Conservation (phyloP, 2,113 vertebrate genomes). For the Alosa alosa region DNA sequence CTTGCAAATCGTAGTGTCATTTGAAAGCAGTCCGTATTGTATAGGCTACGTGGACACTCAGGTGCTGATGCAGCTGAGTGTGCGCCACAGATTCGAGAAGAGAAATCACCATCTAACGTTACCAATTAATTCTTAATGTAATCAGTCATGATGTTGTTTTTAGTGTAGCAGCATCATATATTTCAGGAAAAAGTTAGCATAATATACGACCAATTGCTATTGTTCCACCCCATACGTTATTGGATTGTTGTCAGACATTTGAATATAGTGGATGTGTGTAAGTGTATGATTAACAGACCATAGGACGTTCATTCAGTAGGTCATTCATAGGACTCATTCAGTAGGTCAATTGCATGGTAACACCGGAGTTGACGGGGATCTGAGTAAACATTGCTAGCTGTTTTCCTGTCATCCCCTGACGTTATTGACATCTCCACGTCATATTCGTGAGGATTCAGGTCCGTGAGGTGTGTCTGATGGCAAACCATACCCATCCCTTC, state of each 20-base stretch:
- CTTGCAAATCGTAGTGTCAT: not conserved
- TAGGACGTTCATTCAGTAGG: not conserved
- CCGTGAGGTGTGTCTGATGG: not conserved
- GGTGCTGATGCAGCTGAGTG: not conserved
- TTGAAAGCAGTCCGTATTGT: not conserved
- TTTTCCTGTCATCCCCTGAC: not conserved
- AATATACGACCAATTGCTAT: not conserved
- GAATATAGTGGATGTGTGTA: not conserved
- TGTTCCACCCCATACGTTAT: too few species aligned
- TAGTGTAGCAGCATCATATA: not conserved
- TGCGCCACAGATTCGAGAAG: not conserved
- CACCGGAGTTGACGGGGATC: not conserved
- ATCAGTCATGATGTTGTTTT: not conserved
- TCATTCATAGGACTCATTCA: too few species aligned
- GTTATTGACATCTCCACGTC: not conserved
- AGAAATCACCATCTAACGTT: not conserved
- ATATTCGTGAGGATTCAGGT: not conserved
- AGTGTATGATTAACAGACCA: not conserved
- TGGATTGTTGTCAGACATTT: not conserved
- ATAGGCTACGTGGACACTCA: not conserved
- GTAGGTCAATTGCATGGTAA: not conserved
- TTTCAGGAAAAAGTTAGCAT: not conserved
- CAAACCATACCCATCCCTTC: not conserved
- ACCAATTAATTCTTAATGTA: not conserved
- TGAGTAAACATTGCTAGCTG: not conserved